Evolutionary conservation across 1,140 invertebrate genomes (phyloP), one percentile per base, ranked within the genome.

Genomic region (Gonioctena quinquepunctata): DNA sequence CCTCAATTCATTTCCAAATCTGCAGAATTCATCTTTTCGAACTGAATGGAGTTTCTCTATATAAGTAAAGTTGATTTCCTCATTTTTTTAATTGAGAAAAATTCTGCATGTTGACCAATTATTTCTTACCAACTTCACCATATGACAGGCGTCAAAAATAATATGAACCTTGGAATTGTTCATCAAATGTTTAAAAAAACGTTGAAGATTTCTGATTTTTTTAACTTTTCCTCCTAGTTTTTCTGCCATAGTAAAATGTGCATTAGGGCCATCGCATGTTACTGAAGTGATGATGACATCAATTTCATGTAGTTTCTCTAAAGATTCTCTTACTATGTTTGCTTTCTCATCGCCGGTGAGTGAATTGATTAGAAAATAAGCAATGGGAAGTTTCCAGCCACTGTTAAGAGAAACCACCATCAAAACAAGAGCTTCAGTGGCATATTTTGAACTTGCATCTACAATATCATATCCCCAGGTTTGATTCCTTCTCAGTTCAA

Each of bases 361-460:
- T 22, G 63, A 56, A 21, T 71, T 62, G 16, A 70, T 74, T 33
- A 76, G 72, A 70, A 73, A 79, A 61, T 76, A 79, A 23, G 54
- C 75, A 50, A 79, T 69, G 7, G 68, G 81, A 64, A 77, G 68
- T 74, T 82, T 77, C 73, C 76, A 83, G 72, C 18, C 6, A 13
- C 23, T 71, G 63, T 77, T 81, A 57, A 60, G 54, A 61, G 68
- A 75, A 68, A 72, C 76, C 26, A 75, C 75, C 80, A 81, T 76
- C 66, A 76, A 76, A 59, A 71, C 77, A 64, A 71, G 67, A 67
- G 71, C 79, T 64, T 78, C 74, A 73, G 64, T 78, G 70, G 69
- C 75, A 64, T 28, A 64, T 65, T 66, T 69, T 70, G 66, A 68
- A 69, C 60, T 56, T 76, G 66, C 59, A 70, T 71, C 26, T 28